Conservation (phyloP, 2,888 invertebrate genomes). For the Sphaerophoria taeniata region DNA sequence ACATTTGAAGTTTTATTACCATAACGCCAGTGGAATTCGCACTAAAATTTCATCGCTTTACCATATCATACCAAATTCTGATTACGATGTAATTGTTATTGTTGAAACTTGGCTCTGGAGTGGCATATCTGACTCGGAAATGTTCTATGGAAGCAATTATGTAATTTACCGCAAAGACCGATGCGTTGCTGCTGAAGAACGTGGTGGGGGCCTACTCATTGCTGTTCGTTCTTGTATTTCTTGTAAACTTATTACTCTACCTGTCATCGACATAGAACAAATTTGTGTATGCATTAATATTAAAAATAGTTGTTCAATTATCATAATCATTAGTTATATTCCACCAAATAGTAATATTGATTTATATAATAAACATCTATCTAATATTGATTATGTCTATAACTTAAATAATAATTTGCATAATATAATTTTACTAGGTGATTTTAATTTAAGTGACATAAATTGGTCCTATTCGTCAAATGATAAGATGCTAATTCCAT, state of each 20-base stretch:
- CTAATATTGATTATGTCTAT: too few species aligned
- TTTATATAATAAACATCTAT: too few species aligned
- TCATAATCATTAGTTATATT: not conserved
- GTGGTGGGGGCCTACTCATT: conserved; percentile 2
- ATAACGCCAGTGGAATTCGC: not conserved
- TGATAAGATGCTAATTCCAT: not conserved
- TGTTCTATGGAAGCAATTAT: conserved; percentile 2
- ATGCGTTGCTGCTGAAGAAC: not conserved
- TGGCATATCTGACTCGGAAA: conserved; percentile 4
- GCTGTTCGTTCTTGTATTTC: not conserved
- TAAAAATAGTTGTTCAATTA: not conserved
- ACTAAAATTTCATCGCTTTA: too few species aligned
- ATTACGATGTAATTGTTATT: conserved; percentile 28
- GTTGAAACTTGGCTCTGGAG: conserved; percentile 9
- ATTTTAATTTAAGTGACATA: too few species aligned
- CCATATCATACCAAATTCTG: not conserved
- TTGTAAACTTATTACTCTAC: not conserved
- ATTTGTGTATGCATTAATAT: not conserved
- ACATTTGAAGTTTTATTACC: not conserved
- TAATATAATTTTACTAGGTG: too few species aligned
- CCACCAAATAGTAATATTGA: not conserved
- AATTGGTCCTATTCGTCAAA: not conserved
- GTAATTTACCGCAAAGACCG: not conserved
- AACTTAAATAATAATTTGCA: too few species aligned
- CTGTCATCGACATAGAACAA: not conserved